phyloP scores from a whole-genome alignment of 2,888 invertebrate genomes.

The Heliothis peltigera region DNA sequence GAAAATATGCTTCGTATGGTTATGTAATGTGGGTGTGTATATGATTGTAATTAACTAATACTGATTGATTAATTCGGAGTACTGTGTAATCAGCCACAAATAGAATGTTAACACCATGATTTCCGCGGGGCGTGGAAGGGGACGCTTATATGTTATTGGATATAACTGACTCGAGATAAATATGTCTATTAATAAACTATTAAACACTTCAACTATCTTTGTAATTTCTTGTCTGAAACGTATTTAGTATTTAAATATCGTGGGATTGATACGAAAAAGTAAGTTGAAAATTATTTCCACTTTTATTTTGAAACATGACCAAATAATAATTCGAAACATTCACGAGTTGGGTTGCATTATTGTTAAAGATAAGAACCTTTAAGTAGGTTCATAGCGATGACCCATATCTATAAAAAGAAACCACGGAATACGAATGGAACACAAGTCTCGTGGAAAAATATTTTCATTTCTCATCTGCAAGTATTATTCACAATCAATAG shows the following conservation, averaged over 20 bases:
- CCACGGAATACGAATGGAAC: slow-evolving; percentile 48
- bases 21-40: not conserved
- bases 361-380: not conserved
- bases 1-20: not conserved
- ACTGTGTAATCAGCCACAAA: not conserved
- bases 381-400: slow-evolving; percentile 13
- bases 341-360: too few relatives aligned
- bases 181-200: not conserved
- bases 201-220: too few relatives aligned
- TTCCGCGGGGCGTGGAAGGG: not conserved
- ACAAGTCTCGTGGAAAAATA: slow-evolving; percentile 43
- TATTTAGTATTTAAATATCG: too few relatives aligned
- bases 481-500: slow-evolving; percentile 54
- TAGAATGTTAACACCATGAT: not conserved
- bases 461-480: slow-evolving; percentile 49
- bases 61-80: slow-evolving; percentile 11
- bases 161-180: not conserved
- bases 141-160: not conserved
- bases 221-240: too few relatives aligned
- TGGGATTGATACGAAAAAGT: too few relatives aligned
- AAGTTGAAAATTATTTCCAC: too few relatives aligned
- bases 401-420: slow-evolving; percentile 18
- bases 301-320: too few relatives aligned
- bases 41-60: not conserved
- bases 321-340: too few relatives aligned